A percentile compares a stretch with the other conserved stretches of the same genome.
Evolutionary conservation across 2,888 invertebrate genomes (phyloP).

Genomic region (Tricholauxania praeusta): DNA sequence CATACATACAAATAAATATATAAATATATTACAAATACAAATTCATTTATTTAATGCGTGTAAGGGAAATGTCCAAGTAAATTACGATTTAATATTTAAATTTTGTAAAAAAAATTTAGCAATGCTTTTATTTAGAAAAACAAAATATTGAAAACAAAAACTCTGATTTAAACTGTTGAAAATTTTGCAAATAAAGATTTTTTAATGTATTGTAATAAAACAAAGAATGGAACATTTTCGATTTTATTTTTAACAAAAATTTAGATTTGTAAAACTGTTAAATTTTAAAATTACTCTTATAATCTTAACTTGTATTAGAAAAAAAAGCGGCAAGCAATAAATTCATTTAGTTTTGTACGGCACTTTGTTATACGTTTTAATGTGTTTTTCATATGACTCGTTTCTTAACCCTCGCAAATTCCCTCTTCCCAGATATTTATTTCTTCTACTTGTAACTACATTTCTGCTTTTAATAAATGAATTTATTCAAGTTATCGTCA

Average conservation of each 20-base stretch:
- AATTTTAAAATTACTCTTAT: too few relatives aligned
- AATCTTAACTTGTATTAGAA: conserved; percentile 18
- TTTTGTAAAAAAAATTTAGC: conserved; percentile 29
- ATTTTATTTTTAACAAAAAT: conserved; percentile 5
- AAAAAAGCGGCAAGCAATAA: conserved; percentile 37
- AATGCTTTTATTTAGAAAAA: conserved; percentile 39
- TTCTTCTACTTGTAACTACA: too few relatives aligned
- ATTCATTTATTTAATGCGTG: conserved; percentile 43
- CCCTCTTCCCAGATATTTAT: too few relatives aligned
- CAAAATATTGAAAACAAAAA: too few relatives aligned
- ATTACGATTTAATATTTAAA: conserved; percentile 48
- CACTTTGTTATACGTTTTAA: conserved; percentile 36
- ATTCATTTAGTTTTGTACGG: conserved; percentile 40
- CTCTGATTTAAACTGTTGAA: conserved; percentile 1
- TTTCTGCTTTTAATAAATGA: too few relatives aligned
- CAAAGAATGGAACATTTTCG: conserved; percentile 6
- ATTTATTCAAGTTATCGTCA: too few relatives aligned
- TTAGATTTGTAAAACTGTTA: too few relatives aligned
- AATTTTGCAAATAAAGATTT: conserved; percentile 11
- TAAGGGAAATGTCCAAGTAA: conserved; percentile 52
- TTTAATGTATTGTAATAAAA: conserved; percentile 10
- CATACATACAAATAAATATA: conserved; percentile 37
- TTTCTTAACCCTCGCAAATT: background rate
- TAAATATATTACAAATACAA: conserved; percentile 28
- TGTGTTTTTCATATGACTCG: conserved; percentile 8